phyloP scores from a whole-genome alignment of 2,888 invertebrate genomes.

The Boloria selene region DNA sequence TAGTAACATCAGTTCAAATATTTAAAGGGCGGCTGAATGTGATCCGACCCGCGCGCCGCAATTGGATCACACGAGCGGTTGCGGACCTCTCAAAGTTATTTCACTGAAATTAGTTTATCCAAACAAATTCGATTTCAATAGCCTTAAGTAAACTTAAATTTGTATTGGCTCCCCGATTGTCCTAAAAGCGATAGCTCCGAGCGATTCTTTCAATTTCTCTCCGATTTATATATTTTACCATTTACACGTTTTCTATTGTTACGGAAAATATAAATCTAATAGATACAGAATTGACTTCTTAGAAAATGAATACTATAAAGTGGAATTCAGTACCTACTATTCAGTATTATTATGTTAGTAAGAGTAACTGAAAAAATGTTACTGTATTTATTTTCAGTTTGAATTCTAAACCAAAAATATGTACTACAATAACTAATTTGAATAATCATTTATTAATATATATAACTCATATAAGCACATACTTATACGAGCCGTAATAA shows the following conservation, averaged over 20 bases:
- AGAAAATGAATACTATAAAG: no score
- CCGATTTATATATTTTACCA: neutral
- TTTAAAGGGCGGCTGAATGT: conserved; percentile 76
- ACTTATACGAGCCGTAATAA: no score
- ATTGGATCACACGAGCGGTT: conserved; percentile 78
- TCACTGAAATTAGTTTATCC: conserved; percentile 69
- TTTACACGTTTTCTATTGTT: neutral
- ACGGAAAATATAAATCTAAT: neutral
- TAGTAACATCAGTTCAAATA: conserved; percentile 70
- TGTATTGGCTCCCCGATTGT: conserved; percentile 46
- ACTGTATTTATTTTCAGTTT: no score
- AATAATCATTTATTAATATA: no score
- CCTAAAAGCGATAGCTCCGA: conserved; percentile 40
- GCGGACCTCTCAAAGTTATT: conserved; percentile 61
- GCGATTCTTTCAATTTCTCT: conserved; percentile 13
- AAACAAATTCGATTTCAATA: conserved; percentile 70
- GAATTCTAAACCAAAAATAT: no score
- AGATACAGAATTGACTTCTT: no score
- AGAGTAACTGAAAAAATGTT: no score
- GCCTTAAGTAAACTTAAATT: conserved; percentile 67
- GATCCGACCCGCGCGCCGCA: conserved; percentile 60
- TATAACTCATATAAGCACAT: no score
- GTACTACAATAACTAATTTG: no score
- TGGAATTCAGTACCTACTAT: no score
- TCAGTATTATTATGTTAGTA: no score